phyloP scores from a whole-genome alignment of 2,888 invertebrate species.

The Anthophora plumipes region DNA sequence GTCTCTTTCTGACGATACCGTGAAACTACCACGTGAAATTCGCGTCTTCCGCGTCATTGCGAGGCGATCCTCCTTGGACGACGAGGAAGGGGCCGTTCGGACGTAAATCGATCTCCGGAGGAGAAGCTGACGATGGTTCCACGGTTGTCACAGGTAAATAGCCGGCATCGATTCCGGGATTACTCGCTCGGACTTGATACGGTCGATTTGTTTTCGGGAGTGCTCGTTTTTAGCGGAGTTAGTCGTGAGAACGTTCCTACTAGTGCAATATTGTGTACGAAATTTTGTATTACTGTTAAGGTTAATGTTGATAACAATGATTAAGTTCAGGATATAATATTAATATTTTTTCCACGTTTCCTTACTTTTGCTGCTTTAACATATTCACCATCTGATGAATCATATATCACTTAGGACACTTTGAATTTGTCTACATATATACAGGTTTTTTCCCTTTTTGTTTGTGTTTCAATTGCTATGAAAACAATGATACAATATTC shows the following conservation, averaged over 20 bases:
- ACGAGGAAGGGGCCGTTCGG: conserved; percentile 52
- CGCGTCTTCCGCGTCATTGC: conserved; percentile 80
- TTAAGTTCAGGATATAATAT: neutral
- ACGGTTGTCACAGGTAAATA: conserved; percentile 57
- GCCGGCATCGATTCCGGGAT: conserved; percentile 45
- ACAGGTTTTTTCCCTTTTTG: neutral
- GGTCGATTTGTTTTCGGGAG: conserved; percentile 38
- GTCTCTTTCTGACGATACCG: conserved; percentile 39
- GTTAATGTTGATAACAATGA: too few species aligned
- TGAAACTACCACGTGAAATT: conserved; percentile 74
- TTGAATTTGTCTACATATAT: too few species aligned
- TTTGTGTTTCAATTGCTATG: too few species aligned
- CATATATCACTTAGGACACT: too few species aligned
- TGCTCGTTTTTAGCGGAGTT: neutral
- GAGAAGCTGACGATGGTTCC: conserved; percentile 53
- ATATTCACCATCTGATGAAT: too few species aligned
- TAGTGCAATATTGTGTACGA: neutral
- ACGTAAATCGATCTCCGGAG: conserved; percentile 71
- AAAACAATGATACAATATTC: too few species aligned
- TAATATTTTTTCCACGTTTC: neutral
- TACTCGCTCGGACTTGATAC: conserved; percentile 29
- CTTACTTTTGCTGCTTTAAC: too few species aligned
- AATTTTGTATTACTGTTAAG: neutral
- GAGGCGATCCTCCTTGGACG: conserved; percentile 74
- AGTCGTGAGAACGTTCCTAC: neutral